Evolutionary conservation across 2,113 vertebrate genomes (phyloP), one percentile per base, ranked within the genome.

Genomic region (Azemiops feae): DNA sequence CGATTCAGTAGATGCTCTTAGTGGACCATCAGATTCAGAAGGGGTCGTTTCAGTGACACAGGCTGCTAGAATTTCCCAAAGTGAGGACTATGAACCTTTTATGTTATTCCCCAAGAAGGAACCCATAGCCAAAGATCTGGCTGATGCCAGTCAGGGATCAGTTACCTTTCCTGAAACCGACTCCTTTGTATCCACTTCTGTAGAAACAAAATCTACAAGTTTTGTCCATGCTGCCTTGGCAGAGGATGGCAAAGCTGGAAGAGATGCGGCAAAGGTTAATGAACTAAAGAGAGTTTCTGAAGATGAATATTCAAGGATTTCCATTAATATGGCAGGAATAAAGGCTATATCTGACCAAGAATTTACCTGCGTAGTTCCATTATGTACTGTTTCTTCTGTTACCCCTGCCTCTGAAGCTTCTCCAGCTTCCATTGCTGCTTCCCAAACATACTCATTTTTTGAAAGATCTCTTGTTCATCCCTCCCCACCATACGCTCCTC

Each of bases 381-480:
- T 95, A 54, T 93, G 97, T 93, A 96, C 98, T 96, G 87, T 96
- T 92, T 93, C 98, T 94, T 92, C 97, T 92, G 94, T 96, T 85
- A 90, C 97, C 81, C 95, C 97, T 90, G 90, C 96, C 58, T 85
- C 95, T 87, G 93, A 94, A 87, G 90, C 95, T 95, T 96, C 96
- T 91, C 93, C 97, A 91, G 90, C 94, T 96, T 93, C 97, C 47
- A 96, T 98, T 93, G 93, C 98, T 93, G 97, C 98, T 94, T 97
- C 97, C 94, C 98, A 98, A 98, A 94, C 98, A 55, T 97, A 94
- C 89, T 97, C 98, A 4, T 95, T 98, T 94, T 97, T 98, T 92
- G 98, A 97, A 98, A 98, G 97, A 93, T 98, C 97, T 94, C 96
- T 97, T 97, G 94, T 97, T 92, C 98, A 98, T 94, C 95, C 96